Evolutionary conservation across 2,113 vertebrate genomes (phyloP), one percentile per base, ranked within the genome.

Genomic region (Carassius gibelio): DNA sequence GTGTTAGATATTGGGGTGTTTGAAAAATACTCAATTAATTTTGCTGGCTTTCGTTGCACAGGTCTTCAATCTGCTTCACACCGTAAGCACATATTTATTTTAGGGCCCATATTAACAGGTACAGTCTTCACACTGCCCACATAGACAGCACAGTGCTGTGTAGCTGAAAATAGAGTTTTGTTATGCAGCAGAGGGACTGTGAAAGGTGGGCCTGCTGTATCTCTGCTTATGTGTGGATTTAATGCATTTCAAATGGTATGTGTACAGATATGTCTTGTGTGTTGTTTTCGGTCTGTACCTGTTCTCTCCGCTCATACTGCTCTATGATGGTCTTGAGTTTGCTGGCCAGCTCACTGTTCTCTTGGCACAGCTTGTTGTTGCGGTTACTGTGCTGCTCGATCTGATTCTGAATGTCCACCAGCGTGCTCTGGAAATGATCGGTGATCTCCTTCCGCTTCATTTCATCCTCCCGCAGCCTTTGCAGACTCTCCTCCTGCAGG

Each of bases 391-490:
- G 97, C 90, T 96, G 95, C 90, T 98, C 95, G 8, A 99, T 99
- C 94, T 99, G 98, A 68, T 89, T 90, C 94, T 99, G 98, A 91
- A 99, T 99, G 59, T 99, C 98, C 0, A 92, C 94, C 90, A 99
- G 94, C 0, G 95, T 98, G 26, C 87, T 92, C 94, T 99, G 97
- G 93, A 99, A 99, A 91, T 99, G 97, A 84, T 84, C 90, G 0
- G 95, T 96, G 91, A 99, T 97, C 92, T 98, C 97, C 74, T 92
- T 96, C 81, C 98, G 95, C 92, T 98, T 99, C 92, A 95, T 95
- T 87, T 99, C 98, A 17, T 99, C 98, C 89, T 97, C 96, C 11
- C 94, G 92, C 88, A 94, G 94, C 80, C 95, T 91, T 87, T 95
- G 95, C 62, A 98, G 93, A 3, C 94, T 96, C 91, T 99, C 97